Percentiles rank a stretch among this genome's conserved stretches.
Conservation (phyloP, 2,888 invertebrate species). For the Selenia dentaria region DNA sequence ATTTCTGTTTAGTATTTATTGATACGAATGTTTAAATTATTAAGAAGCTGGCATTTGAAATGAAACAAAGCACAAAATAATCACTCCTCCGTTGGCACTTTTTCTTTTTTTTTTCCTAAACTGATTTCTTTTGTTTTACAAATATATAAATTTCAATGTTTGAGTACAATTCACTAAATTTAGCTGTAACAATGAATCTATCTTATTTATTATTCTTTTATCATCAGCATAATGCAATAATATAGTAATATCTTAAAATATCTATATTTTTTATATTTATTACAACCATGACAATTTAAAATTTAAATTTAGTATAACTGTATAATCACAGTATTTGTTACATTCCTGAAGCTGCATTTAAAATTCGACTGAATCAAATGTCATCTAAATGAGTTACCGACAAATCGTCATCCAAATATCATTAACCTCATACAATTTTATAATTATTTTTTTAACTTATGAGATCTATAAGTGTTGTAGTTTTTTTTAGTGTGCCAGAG, state of each 20-base stretch:
- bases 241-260: constrained; percentile 36
- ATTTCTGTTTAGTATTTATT: no score
- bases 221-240: constrained; percentile 30
- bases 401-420: constrained; percentile 26
- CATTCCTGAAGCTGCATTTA: constrained; percentile 37
- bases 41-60: constrained; percentile 19
- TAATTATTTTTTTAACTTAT: constrained; percentile 17
- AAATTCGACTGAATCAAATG: constrained; percentile 16
- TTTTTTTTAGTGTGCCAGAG: constrained; percentile 63
- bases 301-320: constrained; percentile 16
- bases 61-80: constrained; percentile 25
- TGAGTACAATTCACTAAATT: constrained; percentile 21
- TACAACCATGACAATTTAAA: constrained; percentile 39
- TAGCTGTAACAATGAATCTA: constrained; percentile 34
- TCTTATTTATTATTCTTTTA: constrained; percentile 30
- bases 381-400: constrained; percentile 26
- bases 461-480: constrained; percentile 39
- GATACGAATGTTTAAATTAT: no score
- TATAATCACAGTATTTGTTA: constrained; percentile 12
- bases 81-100: constrained; percentile 46
- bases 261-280: constrained; percentile 13
- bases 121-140: constrained; percentile 10
- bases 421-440: constrained; percentile 8
- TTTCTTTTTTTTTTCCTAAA: no score
- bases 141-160: constrained; percentile 14